phyloP scores from a whole-genome alignment of 2,113 vertebrate genomes.

The Cettia cetti region DNA sequence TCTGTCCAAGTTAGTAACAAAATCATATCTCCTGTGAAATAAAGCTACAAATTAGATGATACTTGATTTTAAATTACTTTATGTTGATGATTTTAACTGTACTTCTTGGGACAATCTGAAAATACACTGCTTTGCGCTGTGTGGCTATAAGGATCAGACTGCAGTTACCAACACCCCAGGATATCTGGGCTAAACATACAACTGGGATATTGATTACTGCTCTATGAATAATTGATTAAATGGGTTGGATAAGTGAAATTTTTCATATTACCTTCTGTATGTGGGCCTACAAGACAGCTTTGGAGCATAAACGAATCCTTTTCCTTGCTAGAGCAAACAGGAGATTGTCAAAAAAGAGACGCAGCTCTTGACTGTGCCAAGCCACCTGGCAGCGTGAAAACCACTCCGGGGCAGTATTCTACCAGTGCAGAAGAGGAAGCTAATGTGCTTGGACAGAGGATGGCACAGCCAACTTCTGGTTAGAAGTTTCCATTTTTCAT shows the following conservation, averaged over 20 bases:
- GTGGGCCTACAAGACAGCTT: background rate
- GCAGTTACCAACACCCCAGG: background rate
- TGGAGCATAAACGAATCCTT: conserved; percentile 55
- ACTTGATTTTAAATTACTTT: background rate
- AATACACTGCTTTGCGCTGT: background rate
- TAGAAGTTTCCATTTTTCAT: conserved; percentile 67
- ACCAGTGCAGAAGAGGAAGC: conserved; percentile 64
- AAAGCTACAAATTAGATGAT: background rate
- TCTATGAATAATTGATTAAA: background rate
- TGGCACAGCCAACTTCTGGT: conserved; percentile 79
- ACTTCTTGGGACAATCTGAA: background rate
- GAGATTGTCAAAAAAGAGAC: conserved; percentile 74
- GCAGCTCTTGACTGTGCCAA: conserved; percentile 53
- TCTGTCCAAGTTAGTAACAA: conserved; percentile 8
- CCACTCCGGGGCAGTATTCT: conserved; percentile 72
- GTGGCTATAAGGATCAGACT: conserved; percentile 3
- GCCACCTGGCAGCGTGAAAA: conserved; percentile 60
- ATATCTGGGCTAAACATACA: background rate
- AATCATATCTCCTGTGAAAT: background rate
- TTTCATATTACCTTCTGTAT: background rate
- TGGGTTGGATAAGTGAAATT: background rate
- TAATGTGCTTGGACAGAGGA: conserved; percentile 73
- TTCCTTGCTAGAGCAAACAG: conserved; percentile 72
- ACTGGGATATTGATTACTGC: background rate
- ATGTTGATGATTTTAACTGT: background rate